Percentiles rank a stretch among this genome's conserved stretches.
phyloP scores from a whole-genome alignment of 2,888 invertebrate species.

The Deladenus siricidicola region DNA sequence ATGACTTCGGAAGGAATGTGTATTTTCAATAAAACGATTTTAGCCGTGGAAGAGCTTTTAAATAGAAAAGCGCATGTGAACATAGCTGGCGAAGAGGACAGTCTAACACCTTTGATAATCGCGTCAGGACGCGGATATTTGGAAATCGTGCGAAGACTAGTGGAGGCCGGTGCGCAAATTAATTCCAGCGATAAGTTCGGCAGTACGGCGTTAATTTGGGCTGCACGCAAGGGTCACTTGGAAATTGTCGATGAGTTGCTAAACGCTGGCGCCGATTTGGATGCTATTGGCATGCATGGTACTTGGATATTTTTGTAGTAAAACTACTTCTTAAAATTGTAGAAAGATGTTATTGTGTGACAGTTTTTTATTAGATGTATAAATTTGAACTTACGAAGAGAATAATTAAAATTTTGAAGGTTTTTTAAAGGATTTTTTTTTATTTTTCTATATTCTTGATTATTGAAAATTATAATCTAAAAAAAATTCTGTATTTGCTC shows the following conservation, averaged over 20 bases:
- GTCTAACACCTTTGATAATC: constrained; percentile 48
- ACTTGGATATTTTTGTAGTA: too few relatives aligned
- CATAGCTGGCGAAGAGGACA: constrained; percentile 75
- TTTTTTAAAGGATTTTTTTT: too few relatives aligned
- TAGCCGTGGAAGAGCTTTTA: constrained; percentile 68
- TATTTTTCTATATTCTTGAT: too few relatives aligned
- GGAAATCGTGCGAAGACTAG: constrained; percentile 71
- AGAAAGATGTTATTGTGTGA: too few relatives aligned
- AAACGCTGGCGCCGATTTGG: constrained; percentile 77
- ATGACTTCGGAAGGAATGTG: too few relatives aligned
- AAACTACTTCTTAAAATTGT: too few relatives aligned
- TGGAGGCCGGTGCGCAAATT: constrained; percentile 65
- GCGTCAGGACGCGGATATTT: constrained; percentile 61
- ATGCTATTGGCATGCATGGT: constrained; percentile 66
- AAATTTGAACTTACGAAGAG: too few relatives aligned
- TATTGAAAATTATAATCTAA: too few relatives aligned
- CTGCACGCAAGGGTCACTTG: constrained; percentile 73
- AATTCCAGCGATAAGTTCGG: constrained; percentile 51
- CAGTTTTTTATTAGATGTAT: too few relatives aligned
- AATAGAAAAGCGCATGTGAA: constrained; percentile 83
- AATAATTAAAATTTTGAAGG: too few relatives aligned
- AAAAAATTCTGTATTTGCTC: too few relatives aligned
- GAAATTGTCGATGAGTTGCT: constrained; percentile 75
- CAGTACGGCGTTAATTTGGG: constrained; percentile 74
- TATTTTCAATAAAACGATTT: too few relatives aligned